phyloP scores from a whole-genome alignment of 2,113 vertebrate species.

The Stegastes partitus region DNA sequence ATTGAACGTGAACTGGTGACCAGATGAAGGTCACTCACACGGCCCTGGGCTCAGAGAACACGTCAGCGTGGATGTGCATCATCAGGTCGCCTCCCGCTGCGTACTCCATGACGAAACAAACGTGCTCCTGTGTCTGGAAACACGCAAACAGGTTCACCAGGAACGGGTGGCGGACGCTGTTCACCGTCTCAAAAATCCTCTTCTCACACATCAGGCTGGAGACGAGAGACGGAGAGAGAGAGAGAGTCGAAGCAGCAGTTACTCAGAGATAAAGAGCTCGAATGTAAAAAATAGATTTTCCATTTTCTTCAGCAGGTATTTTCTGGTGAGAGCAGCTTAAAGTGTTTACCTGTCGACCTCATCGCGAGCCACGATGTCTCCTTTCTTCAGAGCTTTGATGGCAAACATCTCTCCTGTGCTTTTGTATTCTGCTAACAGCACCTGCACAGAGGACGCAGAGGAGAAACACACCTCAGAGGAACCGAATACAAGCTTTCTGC shows the following conservation, averaged over 20 bases:
- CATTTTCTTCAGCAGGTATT: no score
- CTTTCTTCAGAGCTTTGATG: slow-evolving; percentile 99
- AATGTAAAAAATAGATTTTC: no score
- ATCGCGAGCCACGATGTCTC: slow-evolving; percentile 97
- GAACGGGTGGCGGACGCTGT: slow-evolving; percentile 98
- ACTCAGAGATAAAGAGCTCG: not conserved
- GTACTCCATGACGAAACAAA: slow-evolving; percentile 99
- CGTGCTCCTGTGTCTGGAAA: slow-evolving; percentile 98
- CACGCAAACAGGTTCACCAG: slow-evolving; percentile 99
- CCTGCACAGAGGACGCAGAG: slow-evolving; percentile 78
- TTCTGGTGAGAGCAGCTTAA: not conserved
- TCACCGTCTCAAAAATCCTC: slow-evolving; percentile 99
- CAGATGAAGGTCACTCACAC: slow-evolving; percentile 87
- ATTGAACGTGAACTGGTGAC: no score
- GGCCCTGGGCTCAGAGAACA: slow-evolving; percentile 97
- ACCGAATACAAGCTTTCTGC: no score
- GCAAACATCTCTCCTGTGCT: slow-evolving; percentile 99
- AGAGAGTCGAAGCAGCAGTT: no score
- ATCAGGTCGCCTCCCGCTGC: slow-evolving; percentile 98
- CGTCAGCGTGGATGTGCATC: slow-evolving; percentile 99
- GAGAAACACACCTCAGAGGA: not conserved
- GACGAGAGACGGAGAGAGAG: not conserved
- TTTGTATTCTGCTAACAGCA: slow-evolving; percentile 97
- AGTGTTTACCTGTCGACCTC: slow-evolving; percentile 96
- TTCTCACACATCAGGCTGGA: slow-evolving; percentile 98